phyloP scores from a whole-genome alignment of 1,140 invertebrate genomes.

The Lucilia sericata region DNA sequence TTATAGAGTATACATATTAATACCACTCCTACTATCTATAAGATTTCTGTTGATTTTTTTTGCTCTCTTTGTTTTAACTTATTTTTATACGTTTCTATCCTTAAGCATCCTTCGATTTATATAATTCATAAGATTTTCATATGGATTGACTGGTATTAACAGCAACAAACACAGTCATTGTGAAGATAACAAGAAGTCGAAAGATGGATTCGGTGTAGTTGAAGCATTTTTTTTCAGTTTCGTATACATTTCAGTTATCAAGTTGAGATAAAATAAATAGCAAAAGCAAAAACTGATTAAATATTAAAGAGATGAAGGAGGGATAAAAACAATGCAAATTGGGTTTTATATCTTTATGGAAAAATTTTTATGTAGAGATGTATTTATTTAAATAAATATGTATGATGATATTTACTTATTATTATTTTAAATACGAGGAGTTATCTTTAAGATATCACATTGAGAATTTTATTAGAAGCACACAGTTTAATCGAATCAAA shows the following conservation, averaged over 20 bases:
- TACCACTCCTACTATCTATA: too few relatives aligned
- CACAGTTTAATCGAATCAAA: too few relatives aligned
- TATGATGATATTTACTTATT: background rate
- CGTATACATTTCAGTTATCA: background rate
- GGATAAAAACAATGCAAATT: background rate
- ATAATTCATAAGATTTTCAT: slow-evolving; percentile 3
- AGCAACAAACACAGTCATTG: background rate
- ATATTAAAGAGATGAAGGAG: background rate
- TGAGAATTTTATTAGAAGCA: too few relatives aligned
- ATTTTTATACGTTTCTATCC: background rate
- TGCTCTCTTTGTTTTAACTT: background rate
- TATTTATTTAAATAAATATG: too few relatives aligned
- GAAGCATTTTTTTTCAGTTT: background rate
- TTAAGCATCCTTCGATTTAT: background rate
- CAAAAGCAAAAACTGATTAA: background rate
- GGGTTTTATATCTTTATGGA: background rate
- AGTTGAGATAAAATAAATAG: background rate
- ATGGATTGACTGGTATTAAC: background rate
- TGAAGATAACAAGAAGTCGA: background rate
- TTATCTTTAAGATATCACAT: too few relatives aligned
- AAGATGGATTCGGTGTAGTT: background rate
- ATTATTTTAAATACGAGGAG: background rate
- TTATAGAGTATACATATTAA: background rate
- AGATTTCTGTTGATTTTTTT: background rate
- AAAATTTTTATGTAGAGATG: background rate